phyloP scores from a whole-genome alignment of 2,113 vertebrate species.

The Abramis brama region DNA sequence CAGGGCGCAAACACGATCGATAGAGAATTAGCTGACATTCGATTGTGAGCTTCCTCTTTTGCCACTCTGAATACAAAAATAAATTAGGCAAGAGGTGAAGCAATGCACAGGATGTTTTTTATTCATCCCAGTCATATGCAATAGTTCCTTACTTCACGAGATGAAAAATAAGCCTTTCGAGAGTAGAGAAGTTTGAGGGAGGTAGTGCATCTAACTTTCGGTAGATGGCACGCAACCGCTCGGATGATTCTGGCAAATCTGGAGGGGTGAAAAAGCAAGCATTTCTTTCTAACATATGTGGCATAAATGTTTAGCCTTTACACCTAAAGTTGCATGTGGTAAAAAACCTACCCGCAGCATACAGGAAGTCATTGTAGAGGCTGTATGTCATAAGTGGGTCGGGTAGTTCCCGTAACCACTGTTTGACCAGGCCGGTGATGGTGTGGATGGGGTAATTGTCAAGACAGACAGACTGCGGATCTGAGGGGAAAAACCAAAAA shows the following conservation, averaged over 20 bases:
- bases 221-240: conserved; percentile 88
- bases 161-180: conserved; percentile 95
- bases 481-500: conserved; percentile 66
- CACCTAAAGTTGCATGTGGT: conserved; percentile 35
- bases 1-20: conserved; percentile 97
- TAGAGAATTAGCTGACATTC: conserved; percentile 88
- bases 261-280: neutral
- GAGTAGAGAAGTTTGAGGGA: conserved; percentile 81
- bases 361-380: conserved; percentile 91
- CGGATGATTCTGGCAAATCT: conserved; percentile 90
- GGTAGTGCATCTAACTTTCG: conserved; percentile 90
- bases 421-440: conserved; percentile 90
- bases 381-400: conserved; percentile 94
- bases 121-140: neutral
- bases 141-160: conserved; percentile 86
- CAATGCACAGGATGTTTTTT: neutral
- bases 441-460: conserved; percentile 94
- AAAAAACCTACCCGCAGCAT: conserved; percentile 76
- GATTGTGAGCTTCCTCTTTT: conserved; percentile 89
- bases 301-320: neutral
- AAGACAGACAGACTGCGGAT: conserved; percentile 76
- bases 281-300: neutral
- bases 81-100: neutral
- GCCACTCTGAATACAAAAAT: conserved; percentile 81
- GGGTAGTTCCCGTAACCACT: conserved; percentile 93